Evolutionary conservation across 2,888 invertebrate genomes (phyloP).

Genomic region (Clepsis dumicolana): DNA sequence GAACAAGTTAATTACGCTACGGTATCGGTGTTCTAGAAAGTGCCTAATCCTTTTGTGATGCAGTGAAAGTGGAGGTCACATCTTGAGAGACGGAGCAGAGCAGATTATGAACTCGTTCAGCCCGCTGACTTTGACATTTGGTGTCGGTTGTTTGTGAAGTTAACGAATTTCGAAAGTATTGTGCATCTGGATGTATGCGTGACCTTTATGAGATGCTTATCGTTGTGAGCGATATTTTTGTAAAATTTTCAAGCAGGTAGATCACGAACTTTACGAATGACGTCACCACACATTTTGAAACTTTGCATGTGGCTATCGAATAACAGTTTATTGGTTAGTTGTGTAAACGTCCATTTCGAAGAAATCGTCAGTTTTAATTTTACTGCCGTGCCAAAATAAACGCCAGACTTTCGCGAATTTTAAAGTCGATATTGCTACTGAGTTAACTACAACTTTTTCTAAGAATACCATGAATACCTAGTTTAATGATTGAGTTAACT

Average conservation of each 20-base stretch:
- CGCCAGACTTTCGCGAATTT: background rate
- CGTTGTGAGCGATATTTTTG: background rate
- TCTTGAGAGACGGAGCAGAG: conserved; percentile 63
- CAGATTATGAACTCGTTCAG: conserved; percentile 56
- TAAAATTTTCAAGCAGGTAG: background rate
- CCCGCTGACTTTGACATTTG: conserved; percentile 56
- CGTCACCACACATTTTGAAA: conserved; percentile 4
- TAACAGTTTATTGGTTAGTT: background rate
- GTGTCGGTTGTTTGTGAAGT: conserved; percentile 43
- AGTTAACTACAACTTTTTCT: too few relatives aligned
- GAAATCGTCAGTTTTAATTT: background rate
- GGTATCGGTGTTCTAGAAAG: conserved; percentile 63
- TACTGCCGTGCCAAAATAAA: background rate
- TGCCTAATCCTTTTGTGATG: conserved; percentile 69
- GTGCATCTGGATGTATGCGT: conserved; percentile 15
- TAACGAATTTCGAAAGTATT: conserved; percentile 32
- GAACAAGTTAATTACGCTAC: conserved; percentile 56
- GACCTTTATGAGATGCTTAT: conserved; percentile 20
- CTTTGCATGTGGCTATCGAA: too few relatives aligned
- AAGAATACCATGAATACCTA: too few relatives aligned
- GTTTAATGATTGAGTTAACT: background rate
- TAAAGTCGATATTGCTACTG: background rate
- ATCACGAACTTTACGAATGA: background rate
- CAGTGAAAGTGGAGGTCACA: conserved; percentile 66
- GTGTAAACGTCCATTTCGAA: background rate